phyloP scores from a whole-genome alignment of 2,113 vertebrate species.

The Oostethus manadensis region DNA sequence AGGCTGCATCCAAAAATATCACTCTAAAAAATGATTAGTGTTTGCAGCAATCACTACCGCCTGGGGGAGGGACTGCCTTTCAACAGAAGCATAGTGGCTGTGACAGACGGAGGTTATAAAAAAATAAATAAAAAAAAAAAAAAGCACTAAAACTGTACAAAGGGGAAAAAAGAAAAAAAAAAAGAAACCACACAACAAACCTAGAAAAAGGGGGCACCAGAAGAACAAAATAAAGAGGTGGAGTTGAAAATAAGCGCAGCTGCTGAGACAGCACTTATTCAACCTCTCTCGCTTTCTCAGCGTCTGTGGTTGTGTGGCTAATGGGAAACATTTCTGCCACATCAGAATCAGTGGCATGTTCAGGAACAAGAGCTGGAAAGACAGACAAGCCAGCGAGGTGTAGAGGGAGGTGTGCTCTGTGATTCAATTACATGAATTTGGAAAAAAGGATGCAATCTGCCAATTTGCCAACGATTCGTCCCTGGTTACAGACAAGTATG shows the following conservation, averaged over 20 bases:
- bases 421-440: conserved; percentile 43
- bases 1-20: conserved; percentile 17
- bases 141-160: neutral
- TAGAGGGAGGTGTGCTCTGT: conserved; percentile 17
- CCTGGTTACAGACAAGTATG: neutral
- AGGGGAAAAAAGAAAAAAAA: neutral
- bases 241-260: conserved; percentile 38
- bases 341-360: conserved; percentile 49
- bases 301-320: conserved; percentile 74
- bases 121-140: neutral
- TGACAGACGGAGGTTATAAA: conserved; percentile 3
- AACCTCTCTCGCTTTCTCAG: conserved; percentile 56
- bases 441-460: conserved; percentile 38
- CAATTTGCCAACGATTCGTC: conserved; percentile 44
- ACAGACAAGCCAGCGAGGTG: conserved; percentile 38
- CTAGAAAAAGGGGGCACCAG: conserved; percentile 10
- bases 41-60: conserved; percentile 21
- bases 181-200: conserved; percentile 10
- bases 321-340: conserved; percentile 75
- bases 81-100: conserved; percentile 10
- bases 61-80: conserved; percentile 9
- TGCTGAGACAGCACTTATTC: conserved; percentile 65
- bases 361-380: conserved; percentile 58
- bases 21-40: conserved; percentile 21
- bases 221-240: conserved; percentile 16